A percentile compares a stretch with the other conserved stretches of the same genome.
phyloP scores from a whole-genome alignment of 2,113 vertebrate genomes.

The Lamprotornis superbus region DNA sequence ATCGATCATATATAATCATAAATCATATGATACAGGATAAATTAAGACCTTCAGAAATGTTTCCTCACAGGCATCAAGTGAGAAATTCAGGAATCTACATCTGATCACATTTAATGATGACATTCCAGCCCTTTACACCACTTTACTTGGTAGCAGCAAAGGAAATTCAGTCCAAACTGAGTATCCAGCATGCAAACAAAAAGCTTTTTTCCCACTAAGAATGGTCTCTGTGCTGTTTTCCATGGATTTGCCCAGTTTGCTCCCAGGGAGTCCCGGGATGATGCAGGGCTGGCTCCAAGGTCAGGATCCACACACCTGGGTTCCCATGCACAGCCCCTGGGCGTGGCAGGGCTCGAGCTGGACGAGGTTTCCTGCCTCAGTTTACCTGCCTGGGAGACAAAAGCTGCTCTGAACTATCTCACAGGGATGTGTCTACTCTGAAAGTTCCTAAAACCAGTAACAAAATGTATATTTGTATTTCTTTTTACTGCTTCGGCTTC shows the following conservation, averaged over 20 bases:
- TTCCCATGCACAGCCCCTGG: not conserved
- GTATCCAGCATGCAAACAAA: not conserved
- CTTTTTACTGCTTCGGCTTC: not conserved
- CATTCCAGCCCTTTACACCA: not conserved
- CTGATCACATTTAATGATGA: not conserved
- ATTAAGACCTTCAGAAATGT: not conserved
- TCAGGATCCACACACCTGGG: not conserved
- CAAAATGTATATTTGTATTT: not conserved
- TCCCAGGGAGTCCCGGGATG: not conserved
- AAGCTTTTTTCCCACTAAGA: not conserved
- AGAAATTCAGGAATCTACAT: not conserved
- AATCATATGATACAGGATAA: not conserved
- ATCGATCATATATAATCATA: not conserved
- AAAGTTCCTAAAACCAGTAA: not conserved
- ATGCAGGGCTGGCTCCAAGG: not conserved
- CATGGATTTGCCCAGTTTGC: fast-evolving
- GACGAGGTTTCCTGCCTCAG: not conserved
- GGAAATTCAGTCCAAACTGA: not conserved
- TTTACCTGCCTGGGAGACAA: not conserved
- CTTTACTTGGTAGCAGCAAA: not conserved
- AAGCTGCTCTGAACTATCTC: not conserved
- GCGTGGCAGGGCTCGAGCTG: fast-evolving
- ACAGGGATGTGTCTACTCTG: not conserved
- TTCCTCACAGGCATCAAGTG: not conserved
- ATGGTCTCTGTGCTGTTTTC: not conserved